Base-by-base conservation (phyloP, 2,888 invertebrate genomes). In the Synergus gifuensis region DNA sequence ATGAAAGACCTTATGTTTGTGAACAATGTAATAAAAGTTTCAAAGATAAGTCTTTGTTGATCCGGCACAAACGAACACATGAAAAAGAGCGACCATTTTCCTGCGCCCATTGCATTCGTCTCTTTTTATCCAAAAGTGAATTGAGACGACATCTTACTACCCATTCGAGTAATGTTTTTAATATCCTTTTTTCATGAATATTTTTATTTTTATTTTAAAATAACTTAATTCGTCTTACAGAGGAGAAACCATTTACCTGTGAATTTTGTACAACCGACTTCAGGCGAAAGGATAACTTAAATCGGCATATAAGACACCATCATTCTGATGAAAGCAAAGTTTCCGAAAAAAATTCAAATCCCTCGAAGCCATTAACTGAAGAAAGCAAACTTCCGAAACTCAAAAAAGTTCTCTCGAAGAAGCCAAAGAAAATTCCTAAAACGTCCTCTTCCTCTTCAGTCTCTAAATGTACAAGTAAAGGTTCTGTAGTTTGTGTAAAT, bases 221-320 rank as follows among this genome's bases (percentile, higher is more conserved):
- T 63, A 9, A 5, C 0, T 14, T 67, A 0, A 46, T 46, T 28
- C 14, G 14, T 36, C 40, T 22, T 58, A 9, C 89, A 96, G 96
- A 95, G 88, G 93, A 93, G 5, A 95, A 95, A 86, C 95, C 95
- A 4, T 97, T 94, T 88, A 94, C 94, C 28, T 97, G 97, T 89
- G 94, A 94, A 82, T 93, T 95, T 42, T 97, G 97, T 91, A 93
- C 94, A 58, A 95, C 95, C 11, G 94, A 94, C 62, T 97, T 97
- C 89, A 93, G 95, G 66, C 93, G 97, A 81, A 96, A 96, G 89
- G 97, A 97, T 90, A 97, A 97, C 89, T 93, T 97, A 81, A 94
- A 95, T 81, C 94, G 97, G 0, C 97, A 97, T 90, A 93, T 96
- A 79, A 94, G 95, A 78, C 96, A 96, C 90, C 95, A 96, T 78